Base-by-base conservation (phyloP, 2,113 vertebrate species). In the Picathartes gymnocephalus region DNA sequence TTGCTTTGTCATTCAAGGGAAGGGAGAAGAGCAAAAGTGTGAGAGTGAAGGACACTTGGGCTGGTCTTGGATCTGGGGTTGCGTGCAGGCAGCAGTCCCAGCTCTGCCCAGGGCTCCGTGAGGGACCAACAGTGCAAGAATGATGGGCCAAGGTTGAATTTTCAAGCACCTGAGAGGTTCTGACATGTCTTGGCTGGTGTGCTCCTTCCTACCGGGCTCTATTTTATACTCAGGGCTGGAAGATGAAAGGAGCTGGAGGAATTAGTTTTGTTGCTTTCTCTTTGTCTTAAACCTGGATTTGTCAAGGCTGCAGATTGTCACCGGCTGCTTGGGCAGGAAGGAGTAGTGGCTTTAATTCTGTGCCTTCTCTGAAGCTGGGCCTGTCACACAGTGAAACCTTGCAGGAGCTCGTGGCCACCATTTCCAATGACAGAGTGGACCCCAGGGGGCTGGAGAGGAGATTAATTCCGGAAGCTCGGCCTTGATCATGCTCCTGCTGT, bases 261-360 rank as follows among this genome's bases (percentile, higher is more conserved):
- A 83, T 54, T 48, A 6, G 33, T 76, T 77, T 61, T 82, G 42
- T 65, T 77, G 64, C 42, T 92, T 94, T 65, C 70, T 65, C 81
- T 93, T 93, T 91, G 74, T 87, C 90, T 94, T 60, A 81, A 80
- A 74, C 60, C 69, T 92, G 80, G 48, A 17, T 92, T 90, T 93
- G 60, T 62, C 68, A 53, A 88, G 88, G 79, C 72, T 92, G 72
- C 79, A 33, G 68, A 40, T 19, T 56, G 79, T 74, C 39, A 21
- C 60, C 0, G 14, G 12, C 84, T 69, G 58, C 71, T 90, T 69
- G 80, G 87, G 80, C 93, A 82, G 76, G 94, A 74, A 58, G 78
- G 78, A 76, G 81, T 1, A 60, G 42, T 28, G 68, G 28, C 72
- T 95, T 81, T 78, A 71, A 31, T 74, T 90, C 76, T 11, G 4